These are phyloP conservation scores for Epiblema foenella DNA, from an alignment of 2,888 invertebrate genomes.

Conservation along the genomic window DNA sequence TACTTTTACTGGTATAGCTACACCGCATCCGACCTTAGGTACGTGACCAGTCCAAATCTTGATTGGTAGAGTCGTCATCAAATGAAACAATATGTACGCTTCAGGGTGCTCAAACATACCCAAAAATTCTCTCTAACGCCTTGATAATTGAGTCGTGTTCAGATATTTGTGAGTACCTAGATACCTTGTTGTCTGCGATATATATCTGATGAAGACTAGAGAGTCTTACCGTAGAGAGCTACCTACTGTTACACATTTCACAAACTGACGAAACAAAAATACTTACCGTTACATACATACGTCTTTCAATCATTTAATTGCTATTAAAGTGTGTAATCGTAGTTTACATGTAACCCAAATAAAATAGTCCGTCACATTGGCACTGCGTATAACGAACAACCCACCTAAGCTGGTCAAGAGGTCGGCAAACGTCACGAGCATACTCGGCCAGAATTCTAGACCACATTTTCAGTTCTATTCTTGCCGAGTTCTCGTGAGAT, in stretches of 20 bases:
- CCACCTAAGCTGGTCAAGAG: background rate
- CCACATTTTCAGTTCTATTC: background rate
- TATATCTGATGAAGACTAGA: too few species aligned
- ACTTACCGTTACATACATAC: background rate
- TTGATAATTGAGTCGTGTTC: too few species aligned
- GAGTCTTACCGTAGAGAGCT: too few species aligned
- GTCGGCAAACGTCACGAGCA: background rate
- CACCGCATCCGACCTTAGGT: constrained; percentile 10
- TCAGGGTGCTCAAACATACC: too few species aligned
- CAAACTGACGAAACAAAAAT: too few species aligned
- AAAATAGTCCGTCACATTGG: background rate
- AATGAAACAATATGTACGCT: too few species aligned
- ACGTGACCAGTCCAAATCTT: background rate
- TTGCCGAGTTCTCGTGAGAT: background rate
- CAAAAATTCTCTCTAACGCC: too few species aligned
- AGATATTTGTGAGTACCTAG: too few species aligned
- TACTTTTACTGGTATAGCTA: constrained; percentile 18
- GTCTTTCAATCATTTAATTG: background rate
- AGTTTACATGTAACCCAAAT: background rate
- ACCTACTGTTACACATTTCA: too few species aligned
- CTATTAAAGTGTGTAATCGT: too few species aligned
- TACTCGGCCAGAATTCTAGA: constrained; percentile 4
- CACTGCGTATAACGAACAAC: background rate
- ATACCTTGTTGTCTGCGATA: too few species aligned
- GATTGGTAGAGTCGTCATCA: background rate